Evolutionary conservation across 2,888 invertebrate species (phyloP), one percentile per base, ranked within the genome.

Genomic region (Rutpela maculata): DNA sequence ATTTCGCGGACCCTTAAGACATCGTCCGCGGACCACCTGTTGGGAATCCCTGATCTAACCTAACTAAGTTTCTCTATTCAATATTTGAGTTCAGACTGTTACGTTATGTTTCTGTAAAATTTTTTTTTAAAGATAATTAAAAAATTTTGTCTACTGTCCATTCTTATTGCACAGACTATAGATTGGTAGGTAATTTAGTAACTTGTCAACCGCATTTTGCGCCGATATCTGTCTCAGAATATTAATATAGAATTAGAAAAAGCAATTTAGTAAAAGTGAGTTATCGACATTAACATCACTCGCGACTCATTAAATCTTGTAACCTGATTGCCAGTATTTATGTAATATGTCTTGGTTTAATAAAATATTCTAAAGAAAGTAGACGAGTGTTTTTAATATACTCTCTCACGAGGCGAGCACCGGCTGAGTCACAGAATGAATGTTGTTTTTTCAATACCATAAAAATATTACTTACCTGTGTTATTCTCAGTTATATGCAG

Each of bases 351-450:
- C 60, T 65, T 57, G 19, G 50, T 17, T 60, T 67, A 71, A 62
- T 72, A 60, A 75, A 71, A 78, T 78, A 69, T 66, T 66, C 73
- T 66, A 70, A 75, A 78, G 78, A 78, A 78, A 78, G 75, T 75
- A 78, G 73, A 63, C 72, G 50, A 63, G 63, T 50, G 50, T 63
- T 62, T 72, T 72, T 72, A 72, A 63, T 55, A 43, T 11, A 38
- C 63, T 70, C 60, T 59, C 55, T n/a, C 55, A 50, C 43, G 55
- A 59, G 63, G 11, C 63, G 63, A 19, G n/a, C 55, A 60, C 22
- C 22, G 55, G n/a, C 55, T 55, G 55, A 55, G 19, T 43, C 31
- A 43, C 55, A 10, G 59, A 60, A 43, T 57, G 70, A 70, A 70
- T 60, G 70, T 56, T 63, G 62, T 38, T 63, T 71, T 72, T 72